Conservation (phyloP, 2,888 invertebrate species). For the Calliopum simillimum region DNA sequence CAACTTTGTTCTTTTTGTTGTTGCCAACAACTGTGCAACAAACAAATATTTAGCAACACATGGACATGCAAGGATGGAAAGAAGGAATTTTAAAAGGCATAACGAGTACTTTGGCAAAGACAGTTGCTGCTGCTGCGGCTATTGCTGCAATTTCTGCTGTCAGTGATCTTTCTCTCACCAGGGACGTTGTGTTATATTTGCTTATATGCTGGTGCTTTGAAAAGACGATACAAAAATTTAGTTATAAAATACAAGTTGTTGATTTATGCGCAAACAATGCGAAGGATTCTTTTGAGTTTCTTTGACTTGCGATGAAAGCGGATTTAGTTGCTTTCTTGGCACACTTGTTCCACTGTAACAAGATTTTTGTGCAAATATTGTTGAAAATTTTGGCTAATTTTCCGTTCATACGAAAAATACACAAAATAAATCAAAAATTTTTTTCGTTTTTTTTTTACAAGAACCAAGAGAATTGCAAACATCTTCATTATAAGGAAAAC, state of each 20-base stretch:
- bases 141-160: no score
- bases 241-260: no score
- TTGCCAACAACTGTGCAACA: slow-evolving; percentile 11
- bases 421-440: slow-evolving; percentile 23
- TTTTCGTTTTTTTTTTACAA: not conserved
- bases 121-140: no score
- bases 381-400: slow-evolving; percentile 12
- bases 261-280: no score
- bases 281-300: no score
- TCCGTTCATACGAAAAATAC: slow-evolving; percentile 10
- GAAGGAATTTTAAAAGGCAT: no score
- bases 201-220: no score
- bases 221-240: no score
- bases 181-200: no score
- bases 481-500: slow-evolving; percentile 10
- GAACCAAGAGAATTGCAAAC: not conserved
- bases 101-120: no score
- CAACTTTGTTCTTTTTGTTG: not conserved
- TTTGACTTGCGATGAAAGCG: no score
- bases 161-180: no score
- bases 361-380: not conserved
- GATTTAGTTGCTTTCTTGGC: not conserved
- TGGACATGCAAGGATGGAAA: not conserved
- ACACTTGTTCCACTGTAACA: not conserved
- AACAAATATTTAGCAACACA: slow-evolving; percentile 17